Percentiles rank a stretch among this genome's conserved stretches.
These are phyloP conservation scores for Gila robusta DNA, from an alignment of 2,797 vertebrate genomes.

Conservation along the genomic window DNA sequence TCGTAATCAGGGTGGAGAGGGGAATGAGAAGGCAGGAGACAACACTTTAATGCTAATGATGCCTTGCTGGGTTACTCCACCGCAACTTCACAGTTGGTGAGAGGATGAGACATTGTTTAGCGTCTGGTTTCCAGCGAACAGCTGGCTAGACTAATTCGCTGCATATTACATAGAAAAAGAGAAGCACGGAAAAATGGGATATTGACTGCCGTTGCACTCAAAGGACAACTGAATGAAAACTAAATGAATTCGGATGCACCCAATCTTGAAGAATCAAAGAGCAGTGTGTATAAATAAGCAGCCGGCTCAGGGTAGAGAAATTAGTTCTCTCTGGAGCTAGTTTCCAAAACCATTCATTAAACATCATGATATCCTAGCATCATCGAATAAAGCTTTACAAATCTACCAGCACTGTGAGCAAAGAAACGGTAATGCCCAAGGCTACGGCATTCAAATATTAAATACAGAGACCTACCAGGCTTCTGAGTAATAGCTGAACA, in stretches of 20 bases:
- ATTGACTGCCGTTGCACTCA: conserved; percentile 44
- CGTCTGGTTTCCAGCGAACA: conserved; percentile 31
- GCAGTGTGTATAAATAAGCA: conserved; percentile 43
- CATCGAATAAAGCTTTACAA: conserved; percentile 47
- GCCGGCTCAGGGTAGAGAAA: conserved; percentile 8
- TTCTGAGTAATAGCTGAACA: conserved; percentile 38
- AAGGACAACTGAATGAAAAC: conserved; percentile 39
- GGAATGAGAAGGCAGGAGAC: conserved; percentile 29
- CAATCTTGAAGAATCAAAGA: conserved; percentile 43
- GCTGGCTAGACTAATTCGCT: conserved; percentile 30
- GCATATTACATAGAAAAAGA: conserved; percentile 29
- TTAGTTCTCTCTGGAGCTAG: conserved; percentile 36
- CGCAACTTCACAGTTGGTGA: conserved; percentile 30
- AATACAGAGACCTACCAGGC: conserved; percentile 23
- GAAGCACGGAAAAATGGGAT: conserved; percentile 32
- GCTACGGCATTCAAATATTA: conserved; percentile 43
- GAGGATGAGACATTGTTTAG: conserved; percentile 43
- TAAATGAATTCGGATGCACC: conserved; percentile 49
- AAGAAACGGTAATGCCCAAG: conserved; percentile 38
- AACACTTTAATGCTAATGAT: conserved; percentile 38
- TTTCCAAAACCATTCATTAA: conserved; percentile 52
- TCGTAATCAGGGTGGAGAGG: conserved; percentile 49
- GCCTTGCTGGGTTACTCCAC: conserved; percentile 34
- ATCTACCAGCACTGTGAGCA: conserved; percentile 31
- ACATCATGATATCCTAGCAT: conserved; percentile 38